Evolutionary conservation across 2,113 vertebrate genomes (phyloP).

Genomic region (Elephas maximus): DNA sequence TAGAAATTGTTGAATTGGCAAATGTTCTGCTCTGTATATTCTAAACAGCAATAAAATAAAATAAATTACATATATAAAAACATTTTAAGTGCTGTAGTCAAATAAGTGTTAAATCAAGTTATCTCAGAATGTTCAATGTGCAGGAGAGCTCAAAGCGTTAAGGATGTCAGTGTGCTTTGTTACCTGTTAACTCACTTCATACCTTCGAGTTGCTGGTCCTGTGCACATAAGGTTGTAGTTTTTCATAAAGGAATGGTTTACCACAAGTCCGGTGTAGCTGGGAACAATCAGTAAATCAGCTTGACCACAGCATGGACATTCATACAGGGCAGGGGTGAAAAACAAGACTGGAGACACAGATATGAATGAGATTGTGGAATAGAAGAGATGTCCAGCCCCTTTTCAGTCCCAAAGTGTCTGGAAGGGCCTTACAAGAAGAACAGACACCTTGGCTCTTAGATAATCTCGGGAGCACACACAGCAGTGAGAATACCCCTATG

Average conservation of each 20-base stretch:
- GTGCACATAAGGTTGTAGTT: background rate
- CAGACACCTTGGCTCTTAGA: background rate
- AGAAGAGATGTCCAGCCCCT: background rate
- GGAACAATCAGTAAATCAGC: background rate
- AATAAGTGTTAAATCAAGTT: background rate
- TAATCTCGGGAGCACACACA: background rate
- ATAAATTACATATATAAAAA: too few species aligned
- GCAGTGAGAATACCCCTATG: background rate
- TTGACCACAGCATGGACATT: background rate
- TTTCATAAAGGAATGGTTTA: background rate
- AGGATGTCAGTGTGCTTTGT: background rate
- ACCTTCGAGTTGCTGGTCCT: background rate
- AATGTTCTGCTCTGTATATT: too few species aligned
- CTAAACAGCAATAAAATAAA: too few species aligned
- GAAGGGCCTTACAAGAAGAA: background rate
- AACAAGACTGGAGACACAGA: background rate
- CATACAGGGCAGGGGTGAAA: background rate
- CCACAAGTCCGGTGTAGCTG: background rate
- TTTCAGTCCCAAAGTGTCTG: background rate
- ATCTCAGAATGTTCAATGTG: background rate
- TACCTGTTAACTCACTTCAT: background rate
- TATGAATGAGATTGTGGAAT: background rate
- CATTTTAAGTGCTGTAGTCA: background rate
- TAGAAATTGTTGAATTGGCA: too few species aligned
- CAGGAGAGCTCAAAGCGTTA: background rate